These are phyloP conservation scores for Furcula furcula DNA, from an alignment of 2,888 invertebrate genomes.

Conservation along the genomic window DNA sequence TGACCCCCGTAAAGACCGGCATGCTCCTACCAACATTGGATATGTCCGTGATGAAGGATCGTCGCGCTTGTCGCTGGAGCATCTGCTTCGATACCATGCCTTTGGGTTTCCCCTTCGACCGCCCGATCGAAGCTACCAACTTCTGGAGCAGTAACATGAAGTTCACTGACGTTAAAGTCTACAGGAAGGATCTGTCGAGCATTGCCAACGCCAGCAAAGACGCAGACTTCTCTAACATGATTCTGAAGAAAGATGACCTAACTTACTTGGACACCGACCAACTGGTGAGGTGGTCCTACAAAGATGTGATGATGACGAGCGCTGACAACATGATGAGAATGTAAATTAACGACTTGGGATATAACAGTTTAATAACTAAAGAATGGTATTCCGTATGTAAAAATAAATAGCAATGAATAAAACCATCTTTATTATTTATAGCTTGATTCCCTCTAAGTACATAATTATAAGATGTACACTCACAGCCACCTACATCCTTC, in stretches of 20 bases:
- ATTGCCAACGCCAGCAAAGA: constrained; percentile 56
- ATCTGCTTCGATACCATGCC: constrained; percentile 83
- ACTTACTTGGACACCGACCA: constrained; percentile 66
- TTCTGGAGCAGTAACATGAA: constrained; percentile 86
- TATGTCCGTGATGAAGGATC: constrained; percentile 70
- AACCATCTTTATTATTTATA: constrained; percentile 12
- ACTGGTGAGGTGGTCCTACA: constrained; percentile 61
- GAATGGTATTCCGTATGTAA: no score
- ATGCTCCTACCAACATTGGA: constrained; percentile 66
- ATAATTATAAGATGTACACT: no score
- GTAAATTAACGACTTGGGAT: constrained; percentile 30
- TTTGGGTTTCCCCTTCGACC: constrained; percentile 89
- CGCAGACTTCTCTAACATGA: constrained; percentile 59
- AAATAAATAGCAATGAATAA: constrained; percentile 20
- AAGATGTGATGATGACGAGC: constrained; percentile 66
- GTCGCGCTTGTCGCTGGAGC: constrained; percentile 78
- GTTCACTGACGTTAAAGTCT: constrained; percentile 84
- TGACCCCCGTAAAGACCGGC: constrained; percentile 79
- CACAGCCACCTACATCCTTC: no score
- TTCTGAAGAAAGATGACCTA: constrained; percentile 69
- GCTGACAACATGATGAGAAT: constrained; percentile 57
- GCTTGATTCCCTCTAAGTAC: background rate
- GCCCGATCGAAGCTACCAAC: constrained; percentile 78
- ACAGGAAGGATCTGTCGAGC: constrained; percentile 77
- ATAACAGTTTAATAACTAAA: constrained; percentile 6